phyloP scores from a whole-genome alignment of 2,888 invertebrate species.

The Lysandra coridon region DNA sequence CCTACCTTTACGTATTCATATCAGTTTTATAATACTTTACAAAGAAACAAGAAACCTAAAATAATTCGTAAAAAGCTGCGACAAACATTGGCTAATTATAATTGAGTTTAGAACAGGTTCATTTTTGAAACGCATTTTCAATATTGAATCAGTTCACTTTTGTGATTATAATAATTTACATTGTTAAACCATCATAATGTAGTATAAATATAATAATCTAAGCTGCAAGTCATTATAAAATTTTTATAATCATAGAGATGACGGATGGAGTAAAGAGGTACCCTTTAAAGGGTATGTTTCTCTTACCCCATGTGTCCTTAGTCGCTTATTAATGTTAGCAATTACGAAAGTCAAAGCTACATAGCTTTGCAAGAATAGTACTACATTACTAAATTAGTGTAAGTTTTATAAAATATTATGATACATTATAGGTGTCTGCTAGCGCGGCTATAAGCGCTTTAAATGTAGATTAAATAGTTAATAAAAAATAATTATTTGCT shows the following conservation, averaged over 20 bases:
- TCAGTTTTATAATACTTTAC: background rate
- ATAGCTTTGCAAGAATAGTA: background rate
- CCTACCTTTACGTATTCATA: background rate
- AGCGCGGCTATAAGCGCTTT: slow-evolving; percentile 5
- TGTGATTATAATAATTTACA: no score
- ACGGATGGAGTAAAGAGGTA: background rate
- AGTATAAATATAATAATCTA: no score
- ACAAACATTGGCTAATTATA: background rate
- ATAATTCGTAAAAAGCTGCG: background rate
- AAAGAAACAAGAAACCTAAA: background rate
- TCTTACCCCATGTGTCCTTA: background rate
- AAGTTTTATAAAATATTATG: background rate
- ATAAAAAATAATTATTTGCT: background rate
- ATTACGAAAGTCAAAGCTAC: background rate
- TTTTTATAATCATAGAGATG: background rate
- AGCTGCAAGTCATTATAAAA: background rate
- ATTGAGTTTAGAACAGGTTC: background rate
- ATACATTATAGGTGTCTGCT: background rate
- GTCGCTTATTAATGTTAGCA: background rate
- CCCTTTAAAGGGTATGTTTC: background rate
- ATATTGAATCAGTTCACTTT: no score
- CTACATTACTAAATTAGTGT: slow-evolving; percentile 26
- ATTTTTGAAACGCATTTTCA: background rate
- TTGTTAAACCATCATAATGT: no score
- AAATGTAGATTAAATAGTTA: background rate